phyloP scores from a whole-genome alignment of 2,888 invertebrate species.

The Parnassius orleans region DNA sequence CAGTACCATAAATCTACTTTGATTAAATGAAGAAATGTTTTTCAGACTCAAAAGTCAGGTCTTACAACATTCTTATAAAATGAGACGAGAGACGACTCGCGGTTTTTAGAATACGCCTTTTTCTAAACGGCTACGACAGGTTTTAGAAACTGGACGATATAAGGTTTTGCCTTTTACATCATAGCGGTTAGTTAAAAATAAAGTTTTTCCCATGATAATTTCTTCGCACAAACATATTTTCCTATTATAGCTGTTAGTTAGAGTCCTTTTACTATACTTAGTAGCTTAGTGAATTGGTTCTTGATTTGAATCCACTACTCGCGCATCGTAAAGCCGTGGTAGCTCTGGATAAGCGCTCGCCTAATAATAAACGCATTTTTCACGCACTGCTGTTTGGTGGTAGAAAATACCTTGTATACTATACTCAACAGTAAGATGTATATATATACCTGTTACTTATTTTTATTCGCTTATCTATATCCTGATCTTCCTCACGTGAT shows the following conservation, averaged over 20 bases:
- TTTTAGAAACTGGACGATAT: slow-evolving; percentile 17
- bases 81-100: slow-evolving; percentile 21
- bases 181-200: slow-evolving; percentile 11
- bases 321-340: no score
- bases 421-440: no score
- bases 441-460: no score
- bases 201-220: slow-evolving; percentile 10
- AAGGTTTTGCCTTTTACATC: slow-evolving; percentile 16
- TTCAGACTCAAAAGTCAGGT: slow-evolving; percentile 17
- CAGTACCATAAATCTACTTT: slow-evolving; percentile 9
- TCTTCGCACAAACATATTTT: not conserved
- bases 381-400: no score
- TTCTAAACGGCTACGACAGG: slow-evolving; percentile 20
- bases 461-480: no score
- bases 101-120: slow-evolving; percentile 22
- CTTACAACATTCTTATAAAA: slow-evolving; percentile 24
- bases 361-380: no score
- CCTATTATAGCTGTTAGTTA: not conserved
- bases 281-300: not conserved
- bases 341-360: no score
- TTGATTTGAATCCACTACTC: not conserved
- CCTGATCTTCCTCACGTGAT: no score
- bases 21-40: slow-evolving; percentile 9
- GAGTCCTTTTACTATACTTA: not conserved
- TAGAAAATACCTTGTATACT: no score